Evolutionary conservation across 2,797 vertebrate genomes (phyloP).

Genomic region (Diceros bicornis): DNA sequence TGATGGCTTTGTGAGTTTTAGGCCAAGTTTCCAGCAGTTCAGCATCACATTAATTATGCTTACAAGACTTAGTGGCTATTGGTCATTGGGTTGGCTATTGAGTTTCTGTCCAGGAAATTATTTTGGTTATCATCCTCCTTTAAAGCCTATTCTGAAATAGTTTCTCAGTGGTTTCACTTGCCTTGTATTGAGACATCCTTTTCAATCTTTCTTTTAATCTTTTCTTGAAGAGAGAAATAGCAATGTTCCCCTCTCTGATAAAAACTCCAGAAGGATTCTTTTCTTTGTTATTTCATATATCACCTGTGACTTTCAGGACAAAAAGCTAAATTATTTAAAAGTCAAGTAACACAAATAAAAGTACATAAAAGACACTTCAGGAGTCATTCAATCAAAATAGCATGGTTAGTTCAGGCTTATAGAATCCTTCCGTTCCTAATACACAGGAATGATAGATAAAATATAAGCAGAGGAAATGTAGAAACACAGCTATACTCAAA

Average conservation of each 20-base stretch:
- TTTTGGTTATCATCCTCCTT: background rate
- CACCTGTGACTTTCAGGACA: background rate
- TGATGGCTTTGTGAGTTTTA: background rate
- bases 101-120: background rate
- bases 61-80: background rate
- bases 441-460: background rate
- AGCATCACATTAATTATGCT: background rate
- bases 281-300: background rate
- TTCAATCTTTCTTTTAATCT: background rate
- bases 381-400: background rate
- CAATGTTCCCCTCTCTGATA: background rate
- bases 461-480: background rate
- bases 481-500: background rate
- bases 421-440: conserved; percentile 6
- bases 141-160: background rate
- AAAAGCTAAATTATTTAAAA: conserved; percentile 9
- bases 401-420: background rate
- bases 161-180: background rate
- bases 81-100: background rate
- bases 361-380: background rate
- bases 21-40: background rate
- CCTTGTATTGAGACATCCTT: background rate
- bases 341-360: conserved; percentile 4
- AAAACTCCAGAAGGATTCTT: background rate
- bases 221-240: background rate